Percentiles rank a stretch among this genome's conserved stretches.
Evolutionary conservation across 1,140 invertebrate species (phyloP).

Genomic region (Drosophila carrolli): DNA sequence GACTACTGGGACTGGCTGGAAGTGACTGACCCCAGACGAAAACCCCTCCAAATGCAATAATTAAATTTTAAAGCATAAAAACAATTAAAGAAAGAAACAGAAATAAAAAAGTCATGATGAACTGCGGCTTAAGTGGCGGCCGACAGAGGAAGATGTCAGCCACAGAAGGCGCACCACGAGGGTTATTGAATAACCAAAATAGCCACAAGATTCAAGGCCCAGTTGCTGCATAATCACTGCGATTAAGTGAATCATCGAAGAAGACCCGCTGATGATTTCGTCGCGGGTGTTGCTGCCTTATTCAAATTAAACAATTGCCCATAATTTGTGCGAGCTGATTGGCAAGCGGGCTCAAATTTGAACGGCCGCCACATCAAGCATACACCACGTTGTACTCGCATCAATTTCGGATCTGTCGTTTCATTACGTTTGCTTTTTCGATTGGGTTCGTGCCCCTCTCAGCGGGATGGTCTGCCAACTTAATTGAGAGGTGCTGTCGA

Average conservation of each 20-base stretch:
- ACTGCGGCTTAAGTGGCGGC: conserved; percentile 49
- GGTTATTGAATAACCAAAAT: conserved; percentile 64
- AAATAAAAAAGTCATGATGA: conserved; percentile 50
- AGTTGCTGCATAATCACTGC: conserved; percentile 70
- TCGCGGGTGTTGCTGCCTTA: conserved; percentile 48
- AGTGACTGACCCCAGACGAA: conserved; percentile 56
- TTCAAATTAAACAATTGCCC: conserved; percentile 78
- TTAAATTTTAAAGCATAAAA: conserved; percentile 75
- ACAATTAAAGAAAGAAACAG: conserved; percentile 63
- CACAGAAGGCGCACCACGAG: neutral
- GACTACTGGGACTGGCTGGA: conserved; percentile 27
- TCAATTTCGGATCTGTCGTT: conserved; percentile 16
- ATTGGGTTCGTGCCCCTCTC: conserved; percentile 37
- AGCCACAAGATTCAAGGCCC: conserved; percentile 67
- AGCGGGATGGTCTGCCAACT: conserved; percentile 49
- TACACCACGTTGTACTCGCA: conserved; percentile 50
- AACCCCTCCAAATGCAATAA: conserved; percentile 53
- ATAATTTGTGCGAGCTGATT: conserved; percentile 75
- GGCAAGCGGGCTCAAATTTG: conserved; percentile 54
- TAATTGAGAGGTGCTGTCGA: conserved; percentile 66
- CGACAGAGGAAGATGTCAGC: conserved; percentile 54
- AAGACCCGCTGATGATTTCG: conserved; percentile 32
- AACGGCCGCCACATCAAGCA: conserved; percentile 52
- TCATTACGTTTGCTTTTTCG: conserved; percentile 12
- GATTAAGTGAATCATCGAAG: conserved; percentile 72